Percentiles rank a stretch among this genome's conserved stretches.
phyloP scores from a whole-genome alignment of 2,797 vertebrate species.

The Channa striata region DNA sequence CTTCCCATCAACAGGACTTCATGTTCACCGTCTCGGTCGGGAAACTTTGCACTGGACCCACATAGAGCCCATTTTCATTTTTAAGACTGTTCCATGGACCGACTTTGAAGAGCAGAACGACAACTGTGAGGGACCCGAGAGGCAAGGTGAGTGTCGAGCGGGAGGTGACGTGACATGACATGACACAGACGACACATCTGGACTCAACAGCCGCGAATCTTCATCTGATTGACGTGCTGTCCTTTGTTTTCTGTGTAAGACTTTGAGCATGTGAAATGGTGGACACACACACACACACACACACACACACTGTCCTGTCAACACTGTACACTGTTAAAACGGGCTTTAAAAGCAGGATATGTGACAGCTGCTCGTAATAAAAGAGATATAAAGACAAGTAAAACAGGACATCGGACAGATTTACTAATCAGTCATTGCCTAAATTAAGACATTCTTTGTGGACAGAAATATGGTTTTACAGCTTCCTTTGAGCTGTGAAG shows the following conservation, averaged over 20 bases:
- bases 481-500: neutral
- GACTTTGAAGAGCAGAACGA: neutral
- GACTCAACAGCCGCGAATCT: too few species aligned
- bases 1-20: neutral
- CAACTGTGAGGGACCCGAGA: conserved; percentile 7
- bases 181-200: neutral
- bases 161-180: neutral
- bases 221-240: neutral
- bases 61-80: neutral
- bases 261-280: neutral
- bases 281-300: too few species aligned
- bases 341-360: neutral
- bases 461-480: neutral
- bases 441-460: neutral
- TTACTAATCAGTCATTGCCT: neutral
- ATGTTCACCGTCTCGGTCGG: neutral
- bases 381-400: neutral
- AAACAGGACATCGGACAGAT: neutral
- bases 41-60: conserved; percentile 18
- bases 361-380: neutral
- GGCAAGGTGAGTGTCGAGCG: conserved; percentile 54
- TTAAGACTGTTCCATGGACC: conserved; percentile 15
- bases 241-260: neutral
- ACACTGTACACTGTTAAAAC: neutral
- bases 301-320: too few species aligned